Evolutionary conservation across 2,113 vertebrate genomes (phyloP), one percentile per base, ranked within the genome.

Genomic region (Dipodomys stephensi): DNA sequence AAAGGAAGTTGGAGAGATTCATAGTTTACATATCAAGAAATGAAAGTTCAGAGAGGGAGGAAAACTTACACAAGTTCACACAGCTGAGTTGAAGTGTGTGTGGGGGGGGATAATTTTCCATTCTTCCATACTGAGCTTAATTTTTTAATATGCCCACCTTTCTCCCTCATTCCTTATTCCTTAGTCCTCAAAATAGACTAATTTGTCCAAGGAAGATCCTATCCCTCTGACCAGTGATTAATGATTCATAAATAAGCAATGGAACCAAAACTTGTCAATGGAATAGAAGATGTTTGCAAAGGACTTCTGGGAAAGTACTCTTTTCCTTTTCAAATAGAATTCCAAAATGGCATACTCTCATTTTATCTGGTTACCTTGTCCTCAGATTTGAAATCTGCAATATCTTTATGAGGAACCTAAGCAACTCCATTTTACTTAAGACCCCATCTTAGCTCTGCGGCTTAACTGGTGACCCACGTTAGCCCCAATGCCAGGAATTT

Each of bases 21-120:
- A 13, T 5, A 60, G 77, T 91, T 90, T 91, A 60, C 5, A 68
- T 46, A 12, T 49, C 84, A 28, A 84, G 64, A 94, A 92, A 88
- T 60, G 39, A 82, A 95, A 44, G 39, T 10, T 7, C 15, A 71
- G 64, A 44, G 57, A 82, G 35, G 30, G 15, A 90, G 18, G 57
- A 44, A 62, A 73, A 69, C 11, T 69, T 90, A 9, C 8, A 44
- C 11, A 89, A 64, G 39, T 53, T 92, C 81, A 77, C 25, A 79
- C 4, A 80, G 46, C n/a, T 81, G 2, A 78, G 69, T 32, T n/a
- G 65, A 49, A 28, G 39, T 23, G 3, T 67, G 12, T 8, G 10
- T 53, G 32, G 30, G 15, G 64, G 10, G 39, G 53, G 39, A 44
- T 57, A 57, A 57, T 57, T 57, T 57, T 76, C 28, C 32, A 74